These are phyloP conservation scores for Notospermus geniculatus DNA, from an alignment of 1,140 invertebrate species.

Conservation along the genomic window DNA sequence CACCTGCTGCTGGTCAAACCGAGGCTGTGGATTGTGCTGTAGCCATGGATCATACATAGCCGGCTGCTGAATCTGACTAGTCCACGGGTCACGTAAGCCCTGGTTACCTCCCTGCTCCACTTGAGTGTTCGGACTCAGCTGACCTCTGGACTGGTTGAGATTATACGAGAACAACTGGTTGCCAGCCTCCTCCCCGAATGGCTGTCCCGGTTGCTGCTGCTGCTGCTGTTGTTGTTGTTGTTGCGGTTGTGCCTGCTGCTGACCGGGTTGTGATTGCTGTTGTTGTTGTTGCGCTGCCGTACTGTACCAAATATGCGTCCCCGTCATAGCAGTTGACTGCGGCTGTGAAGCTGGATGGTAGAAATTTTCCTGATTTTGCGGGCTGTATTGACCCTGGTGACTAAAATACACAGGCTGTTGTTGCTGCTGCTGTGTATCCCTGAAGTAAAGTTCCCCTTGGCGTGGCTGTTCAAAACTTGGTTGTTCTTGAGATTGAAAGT, in stretches of 20 bases:
- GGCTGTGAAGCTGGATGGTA: not conserved
- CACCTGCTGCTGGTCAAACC: no score
- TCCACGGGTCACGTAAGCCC: not conserved
- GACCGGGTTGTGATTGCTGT: no score
- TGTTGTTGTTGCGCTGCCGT: no score
- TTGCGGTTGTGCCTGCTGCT: not conserved
- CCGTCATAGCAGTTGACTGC: not conserved
- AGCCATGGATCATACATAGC: not conserved
- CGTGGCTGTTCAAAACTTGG: no score
- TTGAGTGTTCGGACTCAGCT: not conserved
- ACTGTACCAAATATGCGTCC: not conserved
- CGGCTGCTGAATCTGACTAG: not conserved
- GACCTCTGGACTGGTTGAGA: not conserved
- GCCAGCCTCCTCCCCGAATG: no score
- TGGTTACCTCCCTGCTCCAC: not conserved
- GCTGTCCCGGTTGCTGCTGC: not conserved
- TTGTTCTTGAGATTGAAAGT: not conserved
- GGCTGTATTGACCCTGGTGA: not conserved
- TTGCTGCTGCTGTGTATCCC: no score
- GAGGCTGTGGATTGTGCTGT: not conserved
- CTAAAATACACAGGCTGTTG: not conserved
- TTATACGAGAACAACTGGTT: not conserved
- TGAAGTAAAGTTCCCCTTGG: no score
- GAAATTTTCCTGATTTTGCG: conserved; percentile 4
- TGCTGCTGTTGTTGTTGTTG: no score